Conservation (phyloP, 92 coral and sea anemone species). For the Zoanthus solanderi region DNA sequence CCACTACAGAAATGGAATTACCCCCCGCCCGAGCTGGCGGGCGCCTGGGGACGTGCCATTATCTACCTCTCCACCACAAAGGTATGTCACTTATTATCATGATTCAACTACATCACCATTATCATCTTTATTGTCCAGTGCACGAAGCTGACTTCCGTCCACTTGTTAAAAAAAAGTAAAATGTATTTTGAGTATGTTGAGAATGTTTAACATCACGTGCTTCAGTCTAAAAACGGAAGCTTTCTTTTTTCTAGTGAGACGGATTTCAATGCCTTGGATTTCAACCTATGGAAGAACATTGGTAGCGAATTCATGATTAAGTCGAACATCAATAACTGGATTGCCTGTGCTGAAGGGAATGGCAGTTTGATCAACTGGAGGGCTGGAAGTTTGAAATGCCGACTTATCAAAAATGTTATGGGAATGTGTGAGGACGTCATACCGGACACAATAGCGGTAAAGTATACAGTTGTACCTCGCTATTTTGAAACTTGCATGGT, state of each 20-base stretch:
- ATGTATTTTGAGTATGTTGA: neutral
- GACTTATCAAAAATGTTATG: constrained; percentile 41
- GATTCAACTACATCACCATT: neutral
- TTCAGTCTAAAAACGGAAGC: too few relatives aligned
- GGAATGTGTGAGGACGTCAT: constrained; percentile 13
- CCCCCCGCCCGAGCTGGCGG: constrained; percentile 47
- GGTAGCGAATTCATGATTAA: constrained; percentile 59
- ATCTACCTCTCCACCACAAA: constrained; percentile 42
- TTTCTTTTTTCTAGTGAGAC: constrained; percentile 27
- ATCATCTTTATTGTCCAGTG: neutral
- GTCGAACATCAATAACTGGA: constrained; percentile 68
- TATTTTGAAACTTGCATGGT: too few relatives aligned
- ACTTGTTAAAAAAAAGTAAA: neutral
- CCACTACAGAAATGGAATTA: constrained; percentile 29
- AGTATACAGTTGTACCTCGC: neutral
- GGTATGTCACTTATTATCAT: constrained; percentile 1
- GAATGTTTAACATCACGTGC: too few relatives aligned
- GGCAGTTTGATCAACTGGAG: constrained; percentile 54
- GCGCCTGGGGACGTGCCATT: constrained; percentile 20
- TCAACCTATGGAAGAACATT: constrained; percentile 32
- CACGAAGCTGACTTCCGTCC: neutral
- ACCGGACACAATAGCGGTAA: constrained; percentile 28
- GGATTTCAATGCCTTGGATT: constrained; percentile 55
- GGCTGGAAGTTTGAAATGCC: constrained; percentile 36
- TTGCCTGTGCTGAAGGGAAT: constrained; percentile 38